Evolutionary conservation across 1,140 invertebrate species (phyloP).

Genomic region (Metaphire vulgaris): DNA sequence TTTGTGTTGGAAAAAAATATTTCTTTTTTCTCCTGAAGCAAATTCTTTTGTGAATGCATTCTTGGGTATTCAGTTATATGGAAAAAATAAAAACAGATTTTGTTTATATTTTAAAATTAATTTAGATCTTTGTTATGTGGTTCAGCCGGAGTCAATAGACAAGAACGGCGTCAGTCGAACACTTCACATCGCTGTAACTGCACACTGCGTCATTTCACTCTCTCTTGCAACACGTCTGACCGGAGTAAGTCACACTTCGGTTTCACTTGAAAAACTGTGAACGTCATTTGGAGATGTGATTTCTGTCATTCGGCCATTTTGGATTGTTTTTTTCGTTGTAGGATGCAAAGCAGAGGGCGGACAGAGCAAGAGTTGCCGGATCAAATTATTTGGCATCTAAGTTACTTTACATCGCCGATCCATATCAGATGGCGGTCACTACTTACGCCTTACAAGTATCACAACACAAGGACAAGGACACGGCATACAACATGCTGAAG

Average conservation of each 20-base stretch:
- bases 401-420: constrained; percentile 63
- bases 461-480: constrained; percentile 70
- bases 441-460: constrained; percentile 75
- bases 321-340: background rate
- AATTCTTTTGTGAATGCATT: too few relatives aligned
- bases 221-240: constrained; percentile 9
- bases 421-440: constrained; percentile 78
- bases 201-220: constrained; percentile 17
- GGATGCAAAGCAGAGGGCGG: constrained; percentile 18
- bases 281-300: background rate
- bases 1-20: background rate
- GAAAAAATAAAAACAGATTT: too few relatives aligned
- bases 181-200: constrained; percentile 24
- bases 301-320: constrained; percentile 1
- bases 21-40: too few relatives aligned
- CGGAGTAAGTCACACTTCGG: constrained; percentile 15
- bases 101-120: too few relatives aligned
- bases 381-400: constrained; percentile 76
- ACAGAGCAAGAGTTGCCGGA: constrained; percentile 55
- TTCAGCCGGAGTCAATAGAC: background rate
- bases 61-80: too few relatives aligned
- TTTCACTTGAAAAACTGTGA: background rate
- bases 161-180: background rate
- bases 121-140: background rate
- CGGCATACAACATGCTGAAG: constrained; percentile 53